Evolutionary conservation across 1,140 invertebrate species (phyloP), one percentile per base, ranked within the genome.

Genomic region (Bombus fervidus): DNA sequence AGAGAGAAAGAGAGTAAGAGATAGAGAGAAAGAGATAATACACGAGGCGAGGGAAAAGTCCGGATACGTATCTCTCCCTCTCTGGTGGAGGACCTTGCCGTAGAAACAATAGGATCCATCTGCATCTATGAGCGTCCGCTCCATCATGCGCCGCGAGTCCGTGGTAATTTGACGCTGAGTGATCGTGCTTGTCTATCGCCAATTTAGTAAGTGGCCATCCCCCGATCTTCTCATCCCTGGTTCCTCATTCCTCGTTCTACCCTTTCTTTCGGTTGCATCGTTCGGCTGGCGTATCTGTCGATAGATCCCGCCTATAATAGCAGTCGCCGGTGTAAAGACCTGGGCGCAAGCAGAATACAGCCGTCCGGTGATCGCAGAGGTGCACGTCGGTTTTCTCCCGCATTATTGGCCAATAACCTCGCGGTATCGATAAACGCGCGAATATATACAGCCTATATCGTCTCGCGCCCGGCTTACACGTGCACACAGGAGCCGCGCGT

Each of bases 331-430:
- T 69, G 62, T 78, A 71, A 72, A 85, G 68, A 57, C 77, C 18
- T 31, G 3, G 28, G 15, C 31, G 39, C 28, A 39, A 47, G 66
- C 66, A 47, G 66, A 85, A 85, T 62, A 3, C 76, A 34, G 77
- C 31, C 47, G 31, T 31, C 15, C 68, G 76, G 18, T 80, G 83
- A 85, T 85, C 72, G 68, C 6, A 37, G 37, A 64, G 66, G 39
- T 68, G 66, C 39, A 53, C 34, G 83, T 41, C 80, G 83, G 62
- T 88, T 91, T 90, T 88, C 88, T 87, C 81, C 83, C 77, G 76
- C 86, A 88, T 91, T 92, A 91, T 90, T 89, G 89, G 86, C 86
- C 91, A 87, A 92, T 92, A 92, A 91, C 87, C 90, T 82, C 66
- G 53, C 83, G 86, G 77, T 87, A 91, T 87, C 83, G 89, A 89